Evolutionary conservation across 2,797 vertebrate genomes (phyloP).

Genomic region (Cossypha heuglini): DNA sequence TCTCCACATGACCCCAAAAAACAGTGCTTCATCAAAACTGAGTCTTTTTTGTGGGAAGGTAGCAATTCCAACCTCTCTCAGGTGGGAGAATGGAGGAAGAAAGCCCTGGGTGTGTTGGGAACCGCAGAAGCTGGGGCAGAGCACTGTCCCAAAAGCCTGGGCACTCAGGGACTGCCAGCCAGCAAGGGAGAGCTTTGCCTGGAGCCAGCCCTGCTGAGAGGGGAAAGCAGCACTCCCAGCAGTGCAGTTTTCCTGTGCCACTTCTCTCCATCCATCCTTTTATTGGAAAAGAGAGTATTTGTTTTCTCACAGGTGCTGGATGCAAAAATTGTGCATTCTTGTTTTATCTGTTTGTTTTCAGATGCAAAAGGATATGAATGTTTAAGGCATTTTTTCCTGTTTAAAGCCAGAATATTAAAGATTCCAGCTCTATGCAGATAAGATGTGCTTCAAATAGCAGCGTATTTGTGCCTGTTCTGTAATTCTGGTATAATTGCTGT

Average conservation of each 20-base stretch:
- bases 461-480: background rate
- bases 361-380: background rate
- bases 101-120: background rate
- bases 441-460: background rate
- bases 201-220: background rate
- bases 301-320: background rate
- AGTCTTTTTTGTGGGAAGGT: background rate
- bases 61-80: background rate
- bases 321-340: background rate
- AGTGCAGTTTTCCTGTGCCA: background rate
- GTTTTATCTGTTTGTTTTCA: constrained; percentile 1
- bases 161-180: background rate
- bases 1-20: background rate
- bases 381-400: background rate
- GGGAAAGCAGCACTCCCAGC: fast-evolving
- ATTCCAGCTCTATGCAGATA: background rate
- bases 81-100: background rate
- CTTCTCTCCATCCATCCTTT: background rate
- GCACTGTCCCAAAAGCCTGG: background rate
- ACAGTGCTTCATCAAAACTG: background rate
- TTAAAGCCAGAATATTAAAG: background rate
- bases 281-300: background rate
- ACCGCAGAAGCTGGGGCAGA: fast-evolving
- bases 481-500: background rate
- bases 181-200: background rate